Percentiles rank a stretch among this genome's conserved stretches.
Evolutionary conservation across 2,797 vertebrate genomes (phyloP).

Genomic region (Xiphophorus birchmanni): DNA sequence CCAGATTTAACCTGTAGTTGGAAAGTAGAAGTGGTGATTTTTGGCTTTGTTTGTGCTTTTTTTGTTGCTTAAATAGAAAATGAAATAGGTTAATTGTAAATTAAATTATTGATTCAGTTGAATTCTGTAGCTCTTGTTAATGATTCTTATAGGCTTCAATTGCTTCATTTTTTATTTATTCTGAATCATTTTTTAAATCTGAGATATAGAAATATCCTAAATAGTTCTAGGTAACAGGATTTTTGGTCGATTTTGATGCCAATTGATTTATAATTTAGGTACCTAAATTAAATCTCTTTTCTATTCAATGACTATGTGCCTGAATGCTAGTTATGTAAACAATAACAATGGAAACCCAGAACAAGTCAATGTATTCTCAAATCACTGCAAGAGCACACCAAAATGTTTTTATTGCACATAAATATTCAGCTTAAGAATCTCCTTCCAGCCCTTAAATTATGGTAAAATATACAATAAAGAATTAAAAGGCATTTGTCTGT

Average conservation of each 20-base stretch:
- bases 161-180: background rate
- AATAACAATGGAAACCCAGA: conserved; percentile 1
- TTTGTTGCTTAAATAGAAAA: background rate
- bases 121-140: background rate
- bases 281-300: background rate
- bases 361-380: background rate
- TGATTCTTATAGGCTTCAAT: background rate
- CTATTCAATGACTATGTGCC: background rate
- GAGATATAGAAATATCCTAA: background rate
- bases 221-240: background rate
- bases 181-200: background rate
- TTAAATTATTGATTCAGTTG: background rate
- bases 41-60: background rate
- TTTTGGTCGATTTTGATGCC: background rate
- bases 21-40: background rate
- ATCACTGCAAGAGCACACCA: background rate
- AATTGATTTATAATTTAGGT: background rate
- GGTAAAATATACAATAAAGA: conserved; percentile 52
- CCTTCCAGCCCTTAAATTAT: conserved; percentile 16
- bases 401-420: conserved; percentile 21
- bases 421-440: conserved; percentile 18
- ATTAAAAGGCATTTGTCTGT: conserved; percentile 41
- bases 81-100: background rate
- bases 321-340: background rate
- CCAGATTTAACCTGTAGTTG: background rate